A percentile compares a stretch with the other conserved stretches of the same genome.
These are phyloP conservation scores for Podotricha telesiphe DNA, from an alignment of 2,888 invertebrate species.

Conservation along the genomic window DNA sequence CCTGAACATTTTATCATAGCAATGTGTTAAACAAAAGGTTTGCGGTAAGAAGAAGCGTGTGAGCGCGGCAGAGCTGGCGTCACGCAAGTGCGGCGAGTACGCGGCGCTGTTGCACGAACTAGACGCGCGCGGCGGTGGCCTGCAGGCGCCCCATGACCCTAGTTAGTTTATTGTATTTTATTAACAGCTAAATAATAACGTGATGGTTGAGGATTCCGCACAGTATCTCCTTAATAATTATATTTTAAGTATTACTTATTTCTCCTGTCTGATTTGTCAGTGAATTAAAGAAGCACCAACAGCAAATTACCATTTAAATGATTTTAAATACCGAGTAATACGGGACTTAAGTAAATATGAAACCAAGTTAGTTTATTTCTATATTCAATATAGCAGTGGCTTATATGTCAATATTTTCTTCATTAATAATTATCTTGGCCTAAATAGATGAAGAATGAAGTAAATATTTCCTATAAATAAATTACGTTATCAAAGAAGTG, in stretches of 20 bases:
- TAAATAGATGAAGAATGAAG: background rate
- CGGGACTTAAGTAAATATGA: too few species aligned
- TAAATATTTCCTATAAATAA: constrained; percentile 4
- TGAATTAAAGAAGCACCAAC: too few species aligned
- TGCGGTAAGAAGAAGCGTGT: constrained; percentile 81
- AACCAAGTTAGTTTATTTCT: too few species aligned
- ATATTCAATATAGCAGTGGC: too few species aligned
- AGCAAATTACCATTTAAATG: too few species aligned
- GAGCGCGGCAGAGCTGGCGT: constrained; percentile 83
- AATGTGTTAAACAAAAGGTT: constrained; percentile 54
- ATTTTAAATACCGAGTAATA: too few species aligned
- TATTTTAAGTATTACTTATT: too few species aligned
- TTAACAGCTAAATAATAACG: background rate
- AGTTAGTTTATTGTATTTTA: constrained; percentile 63
- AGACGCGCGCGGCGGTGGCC: constrained; percentile 86
- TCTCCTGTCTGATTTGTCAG: too few species aligned
- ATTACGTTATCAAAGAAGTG: background rate
- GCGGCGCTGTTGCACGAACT: constrained; percentile 84
- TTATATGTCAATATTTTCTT: too few species aligned
- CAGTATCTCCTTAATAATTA: too few species aligned
- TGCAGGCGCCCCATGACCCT: constrained; percentile 89
- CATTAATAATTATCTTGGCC: too few species aligned
- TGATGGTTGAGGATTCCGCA: too few species aligned
- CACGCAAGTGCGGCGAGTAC: constrained; percentile 86
- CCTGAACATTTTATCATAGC: background rate